A percentile compares a stretch with the other conserved stretches of the same genome.
These are phyloP conservation scores for Flexamia atlantica DNA, from an alignment of 2,888 invertebrate species.

Conservation along the genomic window DNA sequence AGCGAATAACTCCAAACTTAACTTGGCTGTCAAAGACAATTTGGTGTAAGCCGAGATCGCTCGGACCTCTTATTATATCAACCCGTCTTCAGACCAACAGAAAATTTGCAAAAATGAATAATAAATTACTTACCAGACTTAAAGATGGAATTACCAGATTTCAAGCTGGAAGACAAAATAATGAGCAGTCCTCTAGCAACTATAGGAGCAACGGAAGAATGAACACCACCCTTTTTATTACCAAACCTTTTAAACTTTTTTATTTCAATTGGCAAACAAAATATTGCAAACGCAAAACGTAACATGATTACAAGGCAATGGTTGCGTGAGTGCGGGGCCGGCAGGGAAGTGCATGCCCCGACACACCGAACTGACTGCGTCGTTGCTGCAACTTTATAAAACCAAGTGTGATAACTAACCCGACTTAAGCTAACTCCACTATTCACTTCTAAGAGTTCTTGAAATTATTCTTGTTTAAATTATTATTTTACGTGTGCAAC, in stretches of 20 bases:
- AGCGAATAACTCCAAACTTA: too few relatives aligned
- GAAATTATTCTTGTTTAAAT: conserved; percentile 61
- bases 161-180: background rate
- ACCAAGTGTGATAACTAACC: conserved; percentile 68
- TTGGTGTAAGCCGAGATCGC: too few relatives aligned
- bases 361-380: conserved; percentile 66
- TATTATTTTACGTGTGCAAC: conserved; percentile 63
- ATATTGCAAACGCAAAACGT: conserved; percentile 70
- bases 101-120: too few relatives aligned
- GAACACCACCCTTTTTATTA: conserved; percentile 60
- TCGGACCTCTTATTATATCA: too few relatives aligned
- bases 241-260: conserved; percentile 70
- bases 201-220: background rate
- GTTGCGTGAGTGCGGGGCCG: conserved; percentile 66
- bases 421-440: conserved; percentile 67
- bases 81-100: too few relatives aligned
- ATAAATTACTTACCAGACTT: background rate
- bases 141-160: background rate
- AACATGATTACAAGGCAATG: conserved; percentile 69
- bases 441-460: conserved; percentile 65
- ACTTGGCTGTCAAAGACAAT: too few relatives aligned
- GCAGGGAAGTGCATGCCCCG: conserved; percentile 68
- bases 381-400: conserved; percentile 69
- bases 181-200: background rate
- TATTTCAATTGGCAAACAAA: conserved; percentile 70